These are phyloP conservation scores for Drosophila burlai DNA, from an alignment of 1,140 invertebrate genomes.

Conservation along the genomic window DNA sequence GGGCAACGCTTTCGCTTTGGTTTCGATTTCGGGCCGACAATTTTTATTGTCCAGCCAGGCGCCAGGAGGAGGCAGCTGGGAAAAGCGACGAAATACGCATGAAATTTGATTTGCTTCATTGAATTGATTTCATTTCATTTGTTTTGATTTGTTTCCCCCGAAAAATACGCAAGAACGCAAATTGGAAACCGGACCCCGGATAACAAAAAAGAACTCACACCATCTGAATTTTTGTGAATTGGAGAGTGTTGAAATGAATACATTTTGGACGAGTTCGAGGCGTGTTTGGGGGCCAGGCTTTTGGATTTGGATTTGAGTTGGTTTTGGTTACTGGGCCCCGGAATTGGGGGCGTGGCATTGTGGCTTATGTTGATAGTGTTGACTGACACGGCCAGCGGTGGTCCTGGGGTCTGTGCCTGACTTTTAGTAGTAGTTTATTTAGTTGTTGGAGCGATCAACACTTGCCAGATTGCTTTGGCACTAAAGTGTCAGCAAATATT, in stretches of 20 bases:
- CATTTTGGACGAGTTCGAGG: slow-evolving; percentile 67
- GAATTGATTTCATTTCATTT: slow-evolving; percentile 83
- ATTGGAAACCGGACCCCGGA: slow-evolving; percentile 62
- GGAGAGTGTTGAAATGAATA: slow-evolving; percentile 71
- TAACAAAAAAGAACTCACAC: slow-evolving; percentile 37
- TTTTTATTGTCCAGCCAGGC: slow-evolving; percentile 51
- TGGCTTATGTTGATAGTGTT: slow-evolving; percentile 74
- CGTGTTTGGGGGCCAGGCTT: slow-evolving; percentile 20
- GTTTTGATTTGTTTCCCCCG: slow-evolving; percentile 60
- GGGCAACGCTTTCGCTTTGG: slow-evolving; percentile 14
- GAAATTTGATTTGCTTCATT: slow-evolving; percentile 82
- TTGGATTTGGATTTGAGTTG: slow-evolving; percentile 14
- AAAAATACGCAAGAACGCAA: slow-evolving; percentile 74
- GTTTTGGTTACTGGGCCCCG: not conserved
- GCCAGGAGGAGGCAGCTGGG: slow-evolving; percentile 17
- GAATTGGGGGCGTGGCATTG: slow-evolving; percentile 51
- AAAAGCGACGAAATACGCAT: slow-evolving; percentile 82
- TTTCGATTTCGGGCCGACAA: slow-evolving; percentile 57
- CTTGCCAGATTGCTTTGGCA: slow-evolving; percentile 72
- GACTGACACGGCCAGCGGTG: slow-evolving; percentile 55
- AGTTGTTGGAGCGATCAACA: slow-evolving; percentile 69
- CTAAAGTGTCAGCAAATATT: slow-evolving; percentile 77
- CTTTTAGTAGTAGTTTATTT: slow-evolving; percentile 78
- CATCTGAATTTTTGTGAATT: slow-evolving; percentile 29
- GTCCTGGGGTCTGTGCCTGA: slow-evolving; percentile 35